Percentiles rank a stretch among this genome's conserved stretches.
Conservation (phyloP, 53 echinoderm and acorn worm species). For the Glandiceps talaboti region DNA sequence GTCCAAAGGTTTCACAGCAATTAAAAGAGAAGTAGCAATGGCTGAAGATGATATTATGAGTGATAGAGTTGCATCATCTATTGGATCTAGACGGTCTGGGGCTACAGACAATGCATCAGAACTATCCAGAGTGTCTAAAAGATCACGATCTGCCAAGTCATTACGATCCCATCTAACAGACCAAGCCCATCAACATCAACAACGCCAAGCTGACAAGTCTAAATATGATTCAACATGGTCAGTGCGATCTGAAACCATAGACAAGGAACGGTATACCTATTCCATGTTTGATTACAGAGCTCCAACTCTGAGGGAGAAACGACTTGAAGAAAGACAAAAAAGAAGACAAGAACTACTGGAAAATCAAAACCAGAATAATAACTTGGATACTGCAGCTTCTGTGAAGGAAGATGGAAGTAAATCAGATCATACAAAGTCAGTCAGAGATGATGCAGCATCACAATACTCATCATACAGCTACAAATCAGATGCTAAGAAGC, state of each 20-base stretch:
- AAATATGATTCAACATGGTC: constrained; percentile 49
- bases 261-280: constrained; percentile 39
- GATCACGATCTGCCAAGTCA: too few relatives aligned
- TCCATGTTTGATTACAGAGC: constrained; percentile 65
- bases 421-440: too few relatives aligned
- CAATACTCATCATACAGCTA: not conserved
- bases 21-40: not conserved
- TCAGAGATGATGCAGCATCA: not conserved
- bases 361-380: not conserved
- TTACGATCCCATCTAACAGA: not conserved
- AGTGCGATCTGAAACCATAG: constrained; percentile 40
- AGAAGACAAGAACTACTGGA: not conserved
- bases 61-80: not conserved
- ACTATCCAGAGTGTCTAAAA: not conserved
- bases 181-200: not conserved
- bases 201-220: constrained; percentile 14
- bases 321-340: not conserved
- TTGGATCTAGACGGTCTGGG: not conserved
- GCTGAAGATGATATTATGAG: not conserved
- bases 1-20: constrained; percentile 6
- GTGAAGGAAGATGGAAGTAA: not conserved
- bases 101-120: not conserved
- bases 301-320: not conserved
- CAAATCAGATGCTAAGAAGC: not conserved
- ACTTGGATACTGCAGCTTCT: not conserved